phyloP scores from a whole-genome alignment of 2,888 invertebrate genomes.

The Holacanthella duospinosa region DNA sequence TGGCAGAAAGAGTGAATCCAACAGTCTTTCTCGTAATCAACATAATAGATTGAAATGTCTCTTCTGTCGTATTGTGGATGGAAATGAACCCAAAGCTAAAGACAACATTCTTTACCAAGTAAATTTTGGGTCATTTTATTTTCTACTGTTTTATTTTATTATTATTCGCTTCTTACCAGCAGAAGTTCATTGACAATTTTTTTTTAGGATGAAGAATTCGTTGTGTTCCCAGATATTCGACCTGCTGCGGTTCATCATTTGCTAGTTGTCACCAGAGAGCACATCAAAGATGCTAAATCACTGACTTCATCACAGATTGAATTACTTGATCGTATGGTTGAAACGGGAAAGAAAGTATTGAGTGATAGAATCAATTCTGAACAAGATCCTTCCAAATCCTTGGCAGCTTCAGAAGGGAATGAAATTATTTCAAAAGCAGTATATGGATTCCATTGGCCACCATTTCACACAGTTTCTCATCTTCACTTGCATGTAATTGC shows the following conservation, averaged over 20 bases:
- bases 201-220: constrained; percentile 54
- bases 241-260: constrained; percentile 72
- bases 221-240: constrained; percentile 70
- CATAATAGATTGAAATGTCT: constrained; percentile 48
- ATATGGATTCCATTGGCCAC: constrained; percentile 75
- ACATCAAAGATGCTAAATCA: constrained; percentile 63
- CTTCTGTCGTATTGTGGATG: constrained; percentile 63
- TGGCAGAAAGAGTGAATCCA: no score
- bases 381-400: no score
- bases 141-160: no score
- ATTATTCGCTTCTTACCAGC: no score
- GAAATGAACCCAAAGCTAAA: constrained; percentile 37
- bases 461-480: constrained; percentile 70
- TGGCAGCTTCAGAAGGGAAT: neutral
- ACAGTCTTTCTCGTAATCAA: neutral
- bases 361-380: neutral
- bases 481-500: constrained; percentile 77
- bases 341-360: constrained; percentile 15
- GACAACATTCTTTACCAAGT: constrained; percentile 50
- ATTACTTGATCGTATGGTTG: constrained; percentile 15
- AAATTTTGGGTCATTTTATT: no score
- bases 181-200: constrained; percentile 8
- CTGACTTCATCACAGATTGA: constrained; percentile 50
- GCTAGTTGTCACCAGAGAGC: constrained; percentile 63
- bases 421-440: neutral